Conservation (phyloP, 2,797 vertebrate genomes). For the Spondyliosoma cantharus region DNA sequence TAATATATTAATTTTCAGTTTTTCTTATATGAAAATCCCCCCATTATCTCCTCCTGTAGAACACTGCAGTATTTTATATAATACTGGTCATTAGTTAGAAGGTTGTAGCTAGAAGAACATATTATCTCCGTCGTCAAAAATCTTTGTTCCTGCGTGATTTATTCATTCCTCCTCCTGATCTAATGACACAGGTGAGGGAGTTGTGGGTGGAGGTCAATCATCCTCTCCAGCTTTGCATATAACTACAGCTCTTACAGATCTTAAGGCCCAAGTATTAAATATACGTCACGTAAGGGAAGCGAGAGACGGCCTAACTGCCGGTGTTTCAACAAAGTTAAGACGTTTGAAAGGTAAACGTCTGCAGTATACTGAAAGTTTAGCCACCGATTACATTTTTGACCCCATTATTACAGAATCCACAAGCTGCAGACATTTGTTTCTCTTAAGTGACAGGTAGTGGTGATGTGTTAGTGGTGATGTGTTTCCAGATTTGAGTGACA, state of each 20-base stretch:
- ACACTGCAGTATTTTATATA: not conserved
- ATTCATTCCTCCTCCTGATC: not conserved
- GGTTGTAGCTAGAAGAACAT: not conserved
- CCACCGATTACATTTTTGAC: not conserved
- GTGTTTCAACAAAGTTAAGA: not conserved
- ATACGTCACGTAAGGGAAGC: not conserved
- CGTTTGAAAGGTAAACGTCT: too few relatives aligned
- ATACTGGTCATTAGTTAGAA: not conserved
- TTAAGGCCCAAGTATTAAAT: not conserved
- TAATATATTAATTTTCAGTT: too few relatives aligned
- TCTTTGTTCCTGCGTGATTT: constrained; percentile 7
- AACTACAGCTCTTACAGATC: not conserved
- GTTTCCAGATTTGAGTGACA: not conserved
- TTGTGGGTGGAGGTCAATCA: not conserved
- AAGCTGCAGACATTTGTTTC: not conserved
- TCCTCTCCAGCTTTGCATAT: not conserved
- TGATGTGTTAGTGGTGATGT: not conserved
- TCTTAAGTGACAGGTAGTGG: not conserved
- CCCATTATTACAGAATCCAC: not conserved
- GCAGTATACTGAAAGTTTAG: not conserved
- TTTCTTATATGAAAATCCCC: too few relatives aligned
- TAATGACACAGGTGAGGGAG: not conserved
- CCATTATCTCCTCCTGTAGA: not conserved
- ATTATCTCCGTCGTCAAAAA: constrained; percentile 2
- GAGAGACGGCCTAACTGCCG: not conserved